Evolutionary conservation across 1,140 invertebrate genomes (phyloP).

Genomic region (Drosophila asahinai): DNA sequence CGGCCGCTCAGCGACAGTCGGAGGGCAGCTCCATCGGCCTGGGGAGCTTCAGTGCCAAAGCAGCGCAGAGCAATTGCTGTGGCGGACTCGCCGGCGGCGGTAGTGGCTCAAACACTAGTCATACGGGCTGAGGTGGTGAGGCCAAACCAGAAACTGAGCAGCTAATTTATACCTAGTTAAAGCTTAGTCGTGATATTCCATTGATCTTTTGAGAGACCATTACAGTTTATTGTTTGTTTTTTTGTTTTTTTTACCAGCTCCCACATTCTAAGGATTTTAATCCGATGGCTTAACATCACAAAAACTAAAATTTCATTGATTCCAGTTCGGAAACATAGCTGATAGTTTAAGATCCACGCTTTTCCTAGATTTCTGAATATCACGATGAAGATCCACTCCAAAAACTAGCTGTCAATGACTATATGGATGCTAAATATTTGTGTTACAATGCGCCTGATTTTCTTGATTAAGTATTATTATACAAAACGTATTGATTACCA

Average conservation of each 20-base stretch:
- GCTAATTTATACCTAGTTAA: conserved; percentile 42
- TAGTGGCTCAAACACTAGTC: conserved; percentile 63
- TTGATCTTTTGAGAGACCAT: conserved; percentile 24
- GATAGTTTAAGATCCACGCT: conserved; percentile 11
- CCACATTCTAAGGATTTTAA: conserved; percentile 6
- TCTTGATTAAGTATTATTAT: conserved; percentile 64
- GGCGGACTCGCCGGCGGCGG: conserved; percentile 51
- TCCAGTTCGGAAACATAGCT: conserved; percentile 9
- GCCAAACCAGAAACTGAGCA: conserved; percentile 36
- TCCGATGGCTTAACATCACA: background rate
- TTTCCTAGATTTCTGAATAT: conserved; percentile 15
- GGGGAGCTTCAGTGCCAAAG: conserved; percentile 74
- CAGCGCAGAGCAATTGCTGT: conserved; percentile 77
- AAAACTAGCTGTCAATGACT: conserved; percentile 62
- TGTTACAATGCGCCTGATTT: conserved; percentile 72
- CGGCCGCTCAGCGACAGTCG: conserved; percentile 56
- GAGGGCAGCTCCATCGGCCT: conserved; percentile 72
- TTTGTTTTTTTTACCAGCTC: conserved; percentile 1
- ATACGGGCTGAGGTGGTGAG: conserved; percentile 47
- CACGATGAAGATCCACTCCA: conserved; percentile 37
- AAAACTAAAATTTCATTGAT: conserved; percentile 3
- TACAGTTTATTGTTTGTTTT: background rate
- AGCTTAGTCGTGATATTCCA: conserved; percentile 50
- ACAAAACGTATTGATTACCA: conserved; percentile 37
- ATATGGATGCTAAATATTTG: conserved; percentile 79